phyloP scores from a whole-genome alignment of 2,888 invertebrate genomes.

The Oligia fasciuncula region DNA sequence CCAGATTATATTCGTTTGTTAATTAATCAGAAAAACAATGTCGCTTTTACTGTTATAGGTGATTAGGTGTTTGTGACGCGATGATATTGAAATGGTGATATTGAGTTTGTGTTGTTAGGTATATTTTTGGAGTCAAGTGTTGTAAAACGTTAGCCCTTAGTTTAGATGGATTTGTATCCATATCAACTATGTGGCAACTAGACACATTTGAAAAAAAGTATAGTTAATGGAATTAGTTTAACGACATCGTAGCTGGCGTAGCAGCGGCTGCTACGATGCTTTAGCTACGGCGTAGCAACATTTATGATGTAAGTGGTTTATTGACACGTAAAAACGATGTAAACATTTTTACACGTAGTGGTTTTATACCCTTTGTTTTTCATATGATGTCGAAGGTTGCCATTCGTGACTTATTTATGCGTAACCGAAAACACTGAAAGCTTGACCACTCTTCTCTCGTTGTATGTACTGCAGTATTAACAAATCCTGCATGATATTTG shows the following conservation, averaged over 20 bases:
- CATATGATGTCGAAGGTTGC: not conserved
- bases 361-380: conserved; percentile 1
- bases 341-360: not conserved
- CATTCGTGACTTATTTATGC: not conserved
- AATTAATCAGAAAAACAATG: conserved; percentile 69
- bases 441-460: not conserved
- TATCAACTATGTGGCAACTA: not conserved
- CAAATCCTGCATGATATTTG: no score
- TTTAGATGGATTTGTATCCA: not conserved
- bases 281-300: not conserved
- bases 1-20: conserved; percentile 73
- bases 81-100: conserved; percentile 18
- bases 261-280: not conserved
- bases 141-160: not conserved
- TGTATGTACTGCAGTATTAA: not conserved
- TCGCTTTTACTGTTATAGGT: conserved; percentile 26
- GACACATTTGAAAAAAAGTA: not conserved
- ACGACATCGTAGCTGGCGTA: not conserved
- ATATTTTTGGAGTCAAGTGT: not conserved
- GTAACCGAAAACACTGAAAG: not conserved
- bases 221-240: not conserved
- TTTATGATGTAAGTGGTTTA: not conserved
- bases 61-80: conserved; percentile 24
- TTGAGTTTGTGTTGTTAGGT: not conserved
- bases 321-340: not conserved